Conservation (phyloP, 2,888 invertebrate species). For the Ormyrus labotus region DNA sequence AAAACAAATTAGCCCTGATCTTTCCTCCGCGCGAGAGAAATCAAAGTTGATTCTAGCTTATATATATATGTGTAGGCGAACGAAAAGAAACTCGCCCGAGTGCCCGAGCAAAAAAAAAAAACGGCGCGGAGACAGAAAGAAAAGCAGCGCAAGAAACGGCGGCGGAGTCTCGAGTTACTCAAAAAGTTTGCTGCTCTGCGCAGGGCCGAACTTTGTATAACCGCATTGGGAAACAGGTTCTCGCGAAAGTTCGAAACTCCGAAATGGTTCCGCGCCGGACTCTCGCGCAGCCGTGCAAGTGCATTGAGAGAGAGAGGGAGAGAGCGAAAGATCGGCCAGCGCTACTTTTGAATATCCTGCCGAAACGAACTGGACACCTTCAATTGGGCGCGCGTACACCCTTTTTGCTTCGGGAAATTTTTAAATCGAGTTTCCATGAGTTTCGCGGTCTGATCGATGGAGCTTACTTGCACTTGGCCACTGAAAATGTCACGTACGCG, state of each 20-base stretch:
- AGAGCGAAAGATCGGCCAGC: neutral
- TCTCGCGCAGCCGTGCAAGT: neutral
- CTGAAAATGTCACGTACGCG: too few relatives aligned
- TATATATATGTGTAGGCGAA: neutral
- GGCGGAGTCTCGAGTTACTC: constrained; percentile 38
- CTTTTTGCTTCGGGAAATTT: too few relatives aligned
- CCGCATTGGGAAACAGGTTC: constrained; percentile 48
- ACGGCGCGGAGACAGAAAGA: constrained; percentile 4
- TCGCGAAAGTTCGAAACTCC: constrained; percentile 23
- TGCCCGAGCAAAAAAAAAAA: constrained; percentile 15
- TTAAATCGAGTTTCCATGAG: too few relatives aligned
- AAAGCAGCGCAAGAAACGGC: constrained; percentile 18
- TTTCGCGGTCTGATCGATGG: too few relatives aligned
- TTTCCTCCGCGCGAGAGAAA: neutral
- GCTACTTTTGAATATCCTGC: neutral
- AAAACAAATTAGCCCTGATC: constrained; percentile 9
- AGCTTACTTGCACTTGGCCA: too few relatives aligned
- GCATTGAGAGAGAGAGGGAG: neutral
- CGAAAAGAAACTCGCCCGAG: constrained; percentile 30
- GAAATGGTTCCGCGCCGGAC: constrained; percentile 38
- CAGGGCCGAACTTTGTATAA: constrained; percentile 48
- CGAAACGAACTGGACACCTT: neutral
- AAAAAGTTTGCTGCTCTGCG: constrained; percentile 38
- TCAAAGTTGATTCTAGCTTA: constrained; percentile 44
- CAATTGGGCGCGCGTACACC: too few relatives aligned